Percentiles rank a stretch among this genome's conserved stretches.
phyloP scores from a whole-genome alignment of 1,140 invertebrate species.

The Idris sp. region DNA sequence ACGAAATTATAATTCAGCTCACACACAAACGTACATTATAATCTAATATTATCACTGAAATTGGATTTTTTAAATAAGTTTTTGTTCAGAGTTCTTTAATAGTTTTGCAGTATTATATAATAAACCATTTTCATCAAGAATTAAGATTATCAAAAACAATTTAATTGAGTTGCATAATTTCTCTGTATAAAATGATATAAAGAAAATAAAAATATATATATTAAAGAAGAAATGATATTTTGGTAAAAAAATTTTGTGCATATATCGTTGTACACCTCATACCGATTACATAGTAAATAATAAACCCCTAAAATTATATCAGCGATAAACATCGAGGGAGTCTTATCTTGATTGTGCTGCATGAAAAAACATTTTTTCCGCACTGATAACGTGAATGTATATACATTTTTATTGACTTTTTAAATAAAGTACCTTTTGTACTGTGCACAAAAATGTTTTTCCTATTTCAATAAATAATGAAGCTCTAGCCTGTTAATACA shows the following conservation, averaged over 20 bases:
- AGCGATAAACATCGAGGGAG: not conserved
- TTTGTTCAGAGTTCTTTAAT: too few relatives aligned
- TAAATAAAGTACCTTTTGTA: not conserved
- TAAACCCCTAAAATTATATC: not conserved
- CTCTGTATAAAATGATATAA: too few relatives aligned
- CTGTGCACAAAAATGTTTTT: not conserved
- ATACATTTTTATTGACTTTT: slow-evolving; percentile 2
- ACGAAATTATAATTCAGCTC: too few relatives aligned
- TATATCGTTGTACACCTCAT: not conserved
- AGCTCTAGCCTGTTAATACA: not conserved
- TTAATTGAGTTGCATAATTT: too few relatives aligned
- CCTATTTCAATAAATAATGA: not conserved
- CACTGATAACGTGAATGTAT: not conserved
- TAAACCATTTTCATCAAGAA: too few relatives aligned
- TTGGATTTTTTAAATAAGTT: too few relatives aligned
- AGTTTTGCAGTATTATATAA: too few relatives aligned
- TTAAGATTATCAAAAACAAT: too few relatives aligned
- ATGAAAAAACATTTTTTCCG: not conserved
- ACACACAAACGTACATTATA: too few relatives aligned
- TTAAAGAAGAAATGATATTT: not conserved
- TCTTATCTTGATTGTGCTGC: not conserved
- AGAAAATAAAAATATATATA: too few relatives aligned
- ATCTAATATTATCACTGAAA: too few relatives aligned
- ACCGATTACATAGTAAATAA: not conserved
- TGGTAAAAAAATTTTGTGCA: not conserved